These are phyloP conservation scores for Melanaphis sacchari DNA, from an alignment of 1,140 invertebrate genomes.

Conservation along the genomic window DNA sequence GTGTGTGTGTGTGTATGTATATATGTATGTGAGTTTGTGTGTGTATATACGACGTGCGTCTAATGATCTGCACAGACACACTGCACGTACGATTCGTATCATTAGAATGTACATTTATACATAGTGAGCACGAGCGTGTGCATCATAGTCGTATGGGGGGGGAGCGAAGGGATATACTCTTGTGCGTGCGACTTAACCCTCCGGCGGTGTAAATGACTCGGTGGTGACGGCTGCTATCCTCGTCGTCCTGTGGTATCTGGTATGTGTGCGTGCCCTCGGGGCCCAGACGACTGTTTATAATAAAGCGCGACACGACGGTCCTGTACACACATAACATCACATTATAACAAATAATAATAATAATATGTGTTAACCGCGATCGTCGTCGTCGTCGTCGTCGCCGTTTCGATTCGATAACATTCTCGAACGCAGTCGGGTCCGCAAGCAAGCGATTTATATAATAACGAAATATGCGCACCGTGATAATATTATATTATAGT, in stretches of 20 bases:
- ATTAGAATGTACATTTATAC: neutral
- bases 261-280: neutral
- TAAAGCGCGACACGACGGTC: neutral
- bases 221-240: no score
- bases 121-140: no score
- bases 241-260: neutral
- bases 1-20: neutral
- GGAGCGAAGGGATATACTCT: no score
- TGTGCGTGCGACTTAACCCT: neutral
- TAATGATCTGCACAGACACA: neutral
- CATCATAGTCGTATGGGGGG: neutral
- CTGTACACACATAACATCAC: neutral
- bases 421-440: neutral
- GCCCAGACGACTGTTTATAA: neutral
- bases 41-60: neutral
- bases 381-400: no score
- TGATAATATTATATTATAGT: neutral
- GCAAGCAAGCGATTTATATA: neutral
- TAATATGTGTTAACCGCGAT: no score
- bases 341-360: no score
- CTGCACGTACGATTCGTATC: no score
- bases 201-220: neutral
- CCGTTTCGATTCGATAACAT: neutral
- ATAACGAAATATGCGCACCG: no score
- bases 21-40: no score